Evolutionary conservation across 2,888 invertebrate species (phyloP).

Genomic region (Synergus gifuensis): DNA sequence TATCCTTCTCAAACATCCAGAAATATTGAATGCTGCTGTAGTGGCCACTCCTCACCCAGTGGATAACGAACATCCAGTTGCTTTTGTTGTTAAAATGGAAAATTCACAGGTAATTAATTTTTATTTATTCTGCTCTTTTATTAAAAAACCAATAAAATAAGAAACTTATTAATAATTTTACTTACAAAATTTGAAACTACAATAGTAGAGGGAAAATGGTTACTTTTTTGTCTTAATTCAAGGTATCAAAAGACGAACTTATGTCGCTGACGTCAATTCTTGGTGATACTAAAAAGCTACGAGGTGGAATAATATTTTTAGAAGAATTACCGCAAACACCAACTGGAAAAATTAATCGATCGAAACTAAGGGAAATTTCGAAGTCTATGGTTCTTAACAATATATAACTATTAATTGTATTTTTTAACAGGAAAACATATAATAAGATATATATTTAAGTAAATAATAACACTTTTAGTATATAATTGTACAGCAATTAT

Average conservation of each 20-base stretch:
- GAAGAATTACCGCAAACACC: constrained; percentile 63
- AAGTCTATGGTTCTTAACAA: no score
- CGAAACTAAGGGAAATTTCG: constrained; percentile 61
- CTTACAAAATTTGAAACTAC: not conserved
- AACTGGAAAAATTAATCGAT: constrained; percentile 65
- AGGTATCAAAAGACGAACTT: constrained; percentile 69
- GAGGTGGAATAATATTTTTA: constrained; percentile 68
- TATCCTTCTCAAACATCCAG: constrained; percentile 63
- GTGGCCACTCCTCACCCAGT: constrained; percentile 63
- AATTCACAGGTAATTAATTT: constrained; percentile 57
- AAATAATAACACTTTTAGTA: no score
- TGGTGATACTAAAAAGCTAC: constrained; percentile 62
- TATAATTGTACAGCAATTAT: no score
- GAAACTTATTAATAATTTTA: not conserved
- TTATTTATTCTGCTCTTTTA: no score
- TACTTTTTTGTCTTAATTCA: not conserved
- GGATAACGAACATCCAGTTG: constrained; percentile 69
- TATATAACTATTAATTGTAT: no score
- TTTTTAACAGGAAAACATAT: no score
- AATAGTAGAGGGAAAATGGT: not conserved
- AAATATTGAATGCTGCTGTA: constrained; percentile 68
- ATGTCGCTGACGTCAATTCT: constrained; percentile 60
- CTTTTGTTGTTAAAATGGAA: constrained; percentile 62
- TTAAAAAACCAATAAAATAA: not conserved
- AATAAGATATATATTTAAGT: no score